Percentiles rank a stretch among this genome's conserved stretches.
Evolutionary conservation across 37 sponge, comb jelly and placozoan genomes (phyloP).

Genomic region (Chondrilla cf. caribensis): DNA sequence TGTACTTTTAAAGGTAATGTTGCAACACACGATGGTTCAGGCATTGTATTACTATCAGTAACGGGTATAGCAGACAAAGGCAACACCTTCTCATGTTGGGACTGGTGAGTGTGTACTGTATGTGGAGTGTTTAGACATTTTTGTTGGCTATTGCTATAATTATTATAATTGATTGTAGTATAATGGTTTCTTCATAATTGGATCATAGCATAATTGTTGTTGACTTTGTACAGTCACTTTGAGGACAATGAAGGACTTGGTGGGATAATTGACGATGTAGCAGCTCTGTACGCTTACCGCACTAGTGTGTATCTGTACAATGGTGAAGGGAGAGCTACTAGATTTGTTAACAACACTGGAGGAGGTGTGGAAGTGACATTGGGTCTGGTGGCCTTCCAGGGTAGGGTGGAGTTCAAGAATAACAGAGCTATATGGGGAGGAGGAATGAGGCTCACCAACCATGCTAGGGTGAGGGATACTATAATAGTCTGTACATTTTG

Average conservation of each 20-base stretch:
- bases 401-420: conserved; percentile 33
- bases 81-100: conserved; percentile 36
- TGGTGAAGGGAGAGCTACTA: background rate
- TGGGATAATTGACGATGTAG: conserved; percentile 38
- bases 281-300: conserved; percentile 60
- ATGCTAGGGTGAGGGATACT: background rate
- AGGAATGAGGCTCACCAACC: conserved; percentile 31
- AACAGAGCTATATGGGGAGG: conserved; percentile 72
- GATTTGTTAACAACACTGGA: conserved; percentile 50
- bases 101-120: conserved; percentile 43
- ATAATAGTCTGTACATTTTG: too few species aligned
- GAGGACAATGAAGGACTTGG: conserved; percentile 51
- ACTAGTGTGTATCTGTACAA: conserved; percentile 34
- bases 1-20: conserved; percentile 43
- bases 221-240: conserved; percentile 56
- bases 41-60: conserved; percentile 66
- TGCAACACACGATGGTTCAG: conserved; percentile 61
- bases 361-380: conserved; percentile 68
- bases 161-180: too few species aligned
- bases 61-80: conserved; percentile 64
- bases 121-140: background rate
- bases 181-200: too few species aligned
- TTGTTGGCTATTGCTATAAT: background rate
- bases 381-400: conserved; percentile 26
- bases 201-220: too few species aligned